Conservation (phyloP, 2,888 invertebrate genomes). For the Augochlorella aurata region DNA sequence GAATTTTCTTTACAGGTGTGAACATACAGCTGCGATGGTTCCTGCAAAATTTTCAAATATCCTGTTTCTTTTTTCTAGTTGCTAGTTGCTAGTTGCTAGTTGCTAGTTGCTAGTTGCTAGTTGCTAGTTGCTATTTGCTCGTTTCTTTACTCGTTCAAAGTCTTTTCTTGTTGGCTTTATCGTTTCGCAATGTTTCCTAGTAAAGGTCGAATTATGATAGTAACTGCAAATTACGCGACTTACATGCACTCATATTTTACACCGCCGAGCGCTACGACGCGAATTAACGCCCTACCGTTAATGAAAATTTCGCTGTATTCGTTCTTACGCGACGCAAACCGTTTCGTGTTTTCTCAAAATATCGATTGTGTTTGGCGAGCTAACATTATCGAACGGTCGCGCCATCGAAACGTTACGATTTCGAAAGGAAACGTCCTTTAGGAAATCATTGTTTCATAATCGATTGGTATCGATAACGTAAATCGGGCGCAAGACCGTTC, state of each 20-base stretch:
- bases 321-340: background rate
- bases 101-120: too few relatives aligned
- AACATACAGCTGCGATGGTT: too few relatives aligned
- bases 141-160: background rate
- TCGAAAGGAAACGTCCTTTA: too few relatives aligned
- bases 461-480: too few relatives aligned
- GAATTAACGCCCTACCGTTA: constrained; percentile 24
- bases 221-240: constrained; percentile 6
- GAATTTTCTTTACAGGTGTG: too few relatives aligned
- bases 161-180: background rate
- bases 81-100: too few relatives aligned
- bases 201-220: constrained; percentile 15
- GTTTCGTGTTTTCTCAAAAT: background rate
- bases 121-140: too few relatives aligned
- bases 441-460: too few relatives aligned
- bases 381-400: too few relatives aligned
- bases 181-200: constrained; percentile 25
- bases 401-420: too few relatives aligned
- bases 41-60: background rate
- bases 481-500: too few relatives aligned
- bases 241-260: background rate
- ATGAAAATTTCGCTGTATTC: constrained; percentile 38
- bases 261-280: background rate
- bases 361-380: background rate
- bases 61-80: background rate